These are phyloP conservation scores for honey bee (Apis mellifera) DNA, from an alignment of 1,140 invertebrate species.

Conservation along the genomic window DNA sequence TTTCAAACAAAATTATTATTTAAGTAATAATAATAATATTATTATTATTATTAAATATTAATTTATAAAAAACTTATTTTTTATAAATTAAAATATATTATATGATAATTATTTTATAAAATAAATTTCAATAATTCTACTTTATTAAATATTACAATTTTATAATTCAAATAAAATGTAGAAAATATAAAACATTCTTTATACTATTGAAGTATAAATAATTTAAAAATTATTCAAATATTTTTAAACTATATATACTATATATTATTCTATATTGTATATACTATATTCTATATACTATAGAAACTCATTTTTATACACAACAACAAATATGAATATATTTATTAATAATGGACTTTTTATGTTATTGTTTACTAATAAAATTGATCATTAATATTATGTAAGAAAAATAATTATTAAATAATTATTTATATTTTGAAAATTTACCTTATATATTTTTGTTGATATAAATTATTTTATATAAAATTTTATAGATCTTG, in stretches of 20 bases:
- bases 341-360: background rate
- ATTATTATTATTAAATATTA: too few relatives aligned
- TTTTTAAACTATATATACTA: background rate
- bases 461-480: background rate
- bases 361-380: background rate
- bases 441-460: background rate
- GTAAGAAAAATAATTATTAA: background rate
- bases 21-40: too few relatives aligned
- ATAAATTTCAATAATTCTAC: background rate
- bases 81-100: background rate
- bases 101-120: background rate
- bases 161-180: background rate
- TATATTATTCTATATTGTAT: too few relatives aligned
- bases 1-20: too few relatives aligned
- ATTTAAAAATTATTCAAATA: background rate
- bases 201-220: background rate
- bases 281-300: too few relatives aligned
- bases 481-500: background rate
- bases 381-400: background rate
- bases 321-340: background rate
- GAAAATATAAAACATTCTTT: background rate
- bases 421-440: background rate
- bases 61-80: background rate
- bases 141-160: background rate
- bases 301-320: background rate